Percentiles rank a stretch among this genome's conserved stretches.
Evolutionary conservation across 2,888 invertebrate genomes (phyloP).

Genomic region (Hermaeophaga mercurialis): DNA sequence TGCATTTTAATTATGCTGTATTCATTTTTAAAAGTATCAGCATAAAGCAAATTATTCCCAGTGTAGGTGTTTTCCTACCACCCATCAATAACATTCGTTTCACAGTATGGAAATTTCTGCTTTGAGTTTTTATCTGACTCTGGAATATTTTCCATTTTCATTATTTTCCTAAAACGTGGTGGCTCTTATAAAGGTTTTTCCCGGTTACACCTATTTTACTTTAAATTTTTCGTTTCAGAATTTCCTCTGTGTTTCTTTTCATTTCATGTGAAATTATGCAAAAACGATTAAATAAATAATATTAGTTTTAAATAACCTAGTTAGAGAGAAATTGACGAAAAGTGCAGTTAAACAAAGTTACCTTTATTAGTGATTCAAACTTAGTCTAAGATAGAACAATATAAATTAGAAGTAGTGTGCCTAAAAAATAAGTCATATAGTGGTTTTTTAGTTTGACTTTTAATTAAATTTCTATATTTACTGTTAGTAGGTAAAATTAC

Average conservation of each 20-base stretch:
- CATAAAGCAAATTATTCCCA: no score
- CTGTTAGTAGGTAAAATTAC: no score
- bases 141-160: constrained; percentile 30
- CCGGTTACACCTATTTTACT: constrained; percentile 5
- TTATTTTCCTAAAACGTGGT: constrained; percentile 24
- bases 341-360: neutral
- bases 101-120: constrained; percentile 10
- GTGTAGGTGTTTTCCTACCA: no score
- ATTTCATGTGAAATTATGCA: constrained; percentile 17
- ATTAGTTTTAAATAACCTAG: neutral
- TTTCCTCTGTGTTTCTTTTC: constrained; percentile 11
- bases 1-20: no score
- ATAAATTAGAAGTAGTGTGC: no score
- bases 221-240: constrained; percentile 24
- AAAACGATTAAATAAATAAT: neutral
- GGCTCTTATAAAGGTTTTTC: constrained; percentile 24
- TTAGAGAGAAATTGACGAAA: neutral
- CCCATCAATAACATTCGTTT: constrained; percentile 20
- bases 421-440: no score
- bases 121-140: constrained; percentile 22
- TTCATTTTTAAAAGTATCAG: no score
- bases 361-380: no score
- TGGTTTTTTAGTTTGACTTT: no score
- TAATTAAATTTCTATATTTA: no score
- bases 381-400: no score